phyloP scores from a whole-genome alignment of 2,797 vertebrate species.

The Anguilla marmorata region DNA sequence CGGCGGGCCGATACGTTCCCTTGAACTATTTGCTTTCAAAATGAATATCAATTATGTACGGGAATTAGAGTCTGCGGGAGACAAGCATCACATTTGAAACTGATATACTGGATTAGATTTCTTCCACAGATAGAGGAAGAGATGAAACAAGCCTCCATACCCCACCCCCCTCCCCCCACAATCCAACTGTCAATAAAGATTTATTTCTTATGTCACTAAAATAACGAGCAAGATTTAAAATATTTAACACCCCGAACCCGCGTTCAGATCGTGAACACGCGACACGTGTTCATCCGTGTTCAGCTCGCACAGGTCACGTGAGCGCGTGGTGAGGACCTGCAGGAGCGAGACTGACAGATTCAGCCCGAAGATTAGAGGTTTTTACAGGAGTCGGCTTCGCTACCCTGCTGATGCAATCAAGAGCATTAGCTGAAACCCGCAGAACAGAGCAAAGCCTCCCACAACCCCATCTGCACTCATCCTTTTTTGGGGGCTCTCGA shows the following conservation, averaged over 20 bases:
- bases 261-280: not conserved
- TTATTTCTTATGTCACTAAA: constrained; percentile 25
- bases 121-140: constrained; percentile 9
- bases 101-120: constrained; percentile 57
- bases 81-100: constrained; percentile 65
- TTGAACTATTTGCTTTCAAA: constrained; percentile 68
- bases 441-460: not conserved
- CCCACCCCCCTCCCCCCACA: constrained; percentile 15
- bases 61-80: constrained; percentile 57
- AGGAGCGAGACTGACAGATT: not conserved
- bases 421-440: not conserved
- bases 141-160: constrained; percentile 35
- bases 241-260: constrained; percentile 3
- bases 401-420: not conserved
- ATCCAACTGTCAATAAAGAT: constrained; percentile 29
- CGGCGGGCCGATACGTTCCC: constrained; percentile 55
- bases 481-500: not conserved
- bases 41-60: constrained; percentile 67
- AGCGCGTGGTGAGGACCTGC: not conserved
- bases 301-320: not conserved
- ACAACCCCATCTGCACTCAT: not conserved
- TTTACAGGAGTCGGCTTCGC: not conserved
- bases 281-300: not conserved
- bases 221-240: not conserved
- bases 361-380: not conserved